Evolutionary conservation across 2,888 invertebrate species (phyloP).

Genomic region (Lasioglossum pauxillum): DNA sequence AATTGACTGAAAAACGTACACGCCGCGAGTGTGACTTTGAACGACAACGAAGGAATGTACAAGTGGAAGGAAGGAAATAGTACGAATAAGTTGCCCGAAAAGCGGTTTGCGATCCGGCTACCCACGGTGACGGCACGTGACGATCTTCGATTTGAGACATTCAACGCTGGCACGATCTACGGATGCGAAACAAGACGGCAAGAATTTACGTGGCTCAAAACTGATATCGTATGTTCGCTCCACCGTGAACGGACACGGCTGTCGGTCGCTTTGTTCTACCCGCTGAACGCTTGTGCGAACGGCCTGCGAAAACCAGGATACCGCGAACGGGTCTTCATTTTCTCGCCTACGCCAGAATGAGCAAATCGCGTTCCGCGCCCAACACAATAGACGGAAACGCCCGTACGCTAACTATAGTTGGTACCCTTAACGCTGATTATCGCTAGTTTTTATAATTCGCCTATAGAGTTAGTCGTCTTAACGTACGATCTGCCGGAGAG

Average conservation of each 20-base stretch:
- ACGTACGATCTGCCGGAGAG: slow-evolving; percentile 58
- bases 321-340: slow-evolving; percentile 37
- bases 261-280: slow-evolving; percentile 1
- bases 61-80: slow-evolving; percentile 12
- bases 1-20: slow-evolving; percentile 33
- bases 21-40: background rate
- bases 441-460: slow-evolving; percentile 71
- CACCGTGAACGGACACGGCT: slow-evolving; percentile 42
- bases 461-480: slow-evolving; percentile 66
- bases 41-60: slow-evolving; percentile 37
- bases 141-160: slow-evolving; percentile 26
- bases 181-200: slow-evolving; percentile 31
- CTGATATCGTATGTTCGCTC: slow-evolving; percentile 28
- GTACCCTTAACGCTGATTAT: slow-evolving; percentile 73
- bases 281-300: slow-evolving; percentile 41
- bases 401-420: slow-evolving; percentile 74
- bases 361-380: slow-evolving; percentile 52
- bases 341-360: slow-evolving; percentile 58
- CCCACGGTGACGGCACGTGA: slow-evolving; percentile 25
- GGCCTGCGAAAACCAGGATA: slow-evolving; percentile 34
- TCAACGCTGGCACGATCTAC: slow-evolving; percentile 17
- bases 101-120: background rate
- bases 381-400: slow-evolving; percentile 57
- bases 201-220: slow-evolving; percentile 31
- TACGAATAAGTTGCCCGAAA: background rate